These are phyloP conservation scores for human DNA, from an alignment of 2,113 vertebrate genomes.

Conservation along the genomic window GRCh38 chr4:107274501-107275000, in stretches of 20 bases:
- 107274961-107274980: neutral
- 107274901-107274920: neutral
- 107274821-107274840: neutral
- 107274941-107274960: neutral
- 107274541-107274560: neutral
- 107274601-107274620: neutral
- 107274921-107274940: neutral
- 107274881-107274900: neutral
- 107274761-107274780: constrained; percentile 36
- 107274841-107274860: neutral
- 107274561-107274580: neutral
- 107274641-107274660: neutral
- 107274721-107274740: neutral
- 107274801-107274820: neutral
- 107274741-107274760: neutral
- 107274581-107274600: neutral
- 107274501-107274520: neutral
- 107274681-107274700: neutral
- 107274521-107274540: neutral
- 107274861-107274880: neutral
- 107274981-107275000: neutral
- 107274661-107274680: neutral
- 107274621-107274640: neutral
- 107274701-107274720: neutral
- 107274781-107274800: neutral